Evolutionary conservation across 2,888 invertebrate species (phyloP).

Genomic region (Stegophylla sp.): DNA sequence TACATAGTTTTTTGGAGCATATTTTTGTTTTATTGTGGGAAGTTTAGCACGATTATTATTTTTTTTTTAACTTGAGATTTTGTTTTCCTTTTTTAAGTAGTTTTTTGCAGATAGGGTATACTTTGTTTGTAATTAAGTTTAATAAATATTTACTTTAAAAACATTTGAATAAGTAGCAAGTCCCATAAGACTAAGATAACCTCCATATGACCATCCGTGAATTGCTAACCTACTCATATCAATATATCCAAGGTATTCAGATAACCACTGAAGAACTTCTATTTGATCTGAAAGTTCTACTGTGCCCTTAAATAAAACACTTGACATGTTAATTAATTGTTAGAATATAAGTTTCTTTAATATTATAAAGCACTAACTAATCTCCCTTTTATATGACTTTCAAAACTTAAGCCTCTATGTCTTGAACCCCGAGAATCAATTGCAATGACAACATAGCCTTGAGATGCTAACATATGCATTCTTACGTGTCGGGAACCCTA

Average conservation of each 20-base stretch:
- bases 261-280: constrained; percentile 86
- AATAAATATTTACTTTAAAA: constrained; percentile 75
- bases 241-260: constrained; percentile 83
- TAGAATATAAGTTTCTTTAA: constrained; percentile 12
- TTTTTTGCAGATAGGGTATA: too few relatives aligned
- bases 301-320: constrained; percentile 71
- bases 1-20: too few relatives aligned
- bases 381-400: constrained; percentile 84
- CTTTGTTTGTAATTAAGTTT: too few relatives aligned
- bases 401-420: constrained; percentile 90
- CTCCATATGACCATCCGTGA: constrained; percentile 99
- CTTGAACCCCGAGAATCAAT: constrained; percentile 95
- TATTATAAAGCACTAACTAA: constrained; percentile 69
- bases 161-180: constrained; percentile 89
- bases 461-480: constrained; percentile 92
- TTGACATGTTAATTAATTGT: constrained; percentile 17
- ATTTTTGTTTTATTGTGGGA: too few relatives aligned
- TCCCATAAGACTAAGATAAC: constrained; percentile 94
- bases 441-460: constrained; percentile 94
- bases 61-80: too few relatives aligned
- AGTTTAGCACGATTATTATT: too few relatives aligned
- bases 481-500: constrained; percentile 88
- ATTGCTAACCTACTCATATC: constrained; percentile 92
- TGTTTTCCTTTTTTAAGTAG: too few relatives aligned
- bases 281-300: constrained; percentile 95